Evolutionary conservation across 2,797 vertebrate species (phyloP), one percentile per base, ranked within the genome.

Genomic region (Harpagifer antarcticus): DNA sequence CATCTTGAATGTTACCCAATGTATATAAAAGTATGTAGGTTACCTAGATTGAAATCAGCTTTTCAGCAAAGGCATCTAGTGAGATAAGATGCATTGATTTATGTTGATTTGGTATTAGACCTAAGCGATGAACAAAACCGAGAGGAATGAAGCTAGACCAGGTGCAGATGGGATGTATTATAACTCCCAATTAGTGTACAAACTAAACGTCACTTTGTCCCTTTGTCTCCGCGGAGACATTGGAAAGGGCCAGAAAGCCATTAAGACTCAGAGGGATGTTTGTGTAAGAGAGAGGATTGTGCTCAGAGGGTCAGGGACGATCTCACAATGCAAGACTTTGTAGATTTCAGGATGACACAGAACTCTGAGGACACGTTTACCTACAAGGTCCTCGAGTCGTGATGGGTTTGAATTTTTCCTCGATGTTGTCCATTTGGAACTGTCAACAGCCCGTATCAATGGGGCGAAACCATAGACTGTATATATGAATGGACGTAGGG

Each of bases 201-300:
- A 20, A 52, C 61, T 42, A 16, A 60, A 6, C 5, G 11, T 42
- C 63, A 68, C 44, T 0, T 61, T 40, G 55, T 33, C 42, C 17
- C 54, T 49, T 45, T 56, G 43, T 71, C 49, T 75, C 56, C 9
- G 47, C 0, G 15, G 57, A 64, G 50, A 62, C 37, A 50, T 54
- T 27, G 63, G 66, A 69, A 60, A 66, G 58, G 42, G 65, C 60
- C 73, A n/a, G 31, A n/a, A 19, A 73, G 74, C 68, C 17, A 31
- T 47, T 40, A 17, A 72, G 56, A 66, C 43, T 6, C 40, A 52
- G 47, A 61, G 49, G 55, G 43, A 68, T 73, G 74, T 82, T 68
- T 65, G 53, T 74, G 61, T 54, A 57, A 60, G 53, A 54, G 11
- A 58, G 23, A 55, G 55, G 65, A 65, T 6, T 44, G 50, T 23